Evolutionary conservation across 2,797 vertebrate species (phyloP).

Genomic region (Pristis pectinata): DNA sequence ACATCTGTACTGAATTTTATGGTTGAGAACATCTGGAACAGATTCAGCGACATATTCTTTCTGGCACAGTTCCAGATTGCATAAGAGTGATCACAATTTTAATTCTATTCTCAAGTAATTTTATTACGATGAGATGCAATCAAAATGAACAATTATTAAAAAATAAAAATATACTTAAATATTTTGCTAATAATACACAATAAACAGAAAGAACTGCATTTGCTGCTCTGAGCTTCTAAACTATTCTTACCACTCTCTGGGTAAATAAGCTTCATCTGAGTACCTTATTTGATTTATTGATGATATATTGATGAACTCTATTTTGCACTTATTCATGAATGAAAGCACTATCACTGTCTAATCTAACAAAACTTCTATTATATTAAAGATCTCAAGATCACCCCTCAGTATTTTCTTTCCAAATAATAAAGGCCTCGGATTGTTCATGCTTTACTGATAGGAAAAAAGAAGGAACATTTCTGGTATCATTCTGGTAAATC

Average conservation of each 20-base stretch:
- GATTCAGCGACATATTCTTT: neutral
- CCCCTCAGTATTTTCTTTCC: neutral
- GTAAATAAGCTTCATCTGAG: neutral
- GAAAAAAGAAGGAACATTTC: neutral
- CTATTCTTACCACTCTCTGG: neutral
- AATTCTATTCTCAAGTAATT: neutral
- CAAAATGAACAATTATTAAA: neutral
- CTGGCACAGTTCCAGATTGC: neutral
- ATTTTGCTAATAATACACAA: neutral
- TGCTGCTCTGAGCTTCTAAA: neutral
- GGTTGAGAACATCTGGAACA: slow-evolving; percentile 11
- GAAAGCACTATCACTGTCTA: neutral
- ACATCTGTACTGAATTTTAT: neutral
- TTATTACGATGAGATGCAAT: slow-evolving; percentile 1
- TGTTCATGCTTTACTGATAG: neutral
- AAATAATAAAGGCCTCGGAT: no score
- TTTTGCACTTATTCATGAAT: neutral
- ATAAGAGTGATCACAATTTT: neutral
- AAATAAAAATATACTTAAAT: neutral
- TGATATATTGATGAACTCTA: neutral
- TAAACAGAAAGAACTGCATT: neutral
- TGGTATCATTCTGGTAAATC: neutral
- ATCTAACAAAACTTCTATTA: neutral
- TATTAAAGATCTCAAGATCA: neutral
- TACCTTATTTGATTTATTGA: neutral